These are phyloP conservation scores for Cephalopterus ornatus DNA, from an alignment of 2,113 vertebrate genomes.

Conservation along the genomic window DNA sequence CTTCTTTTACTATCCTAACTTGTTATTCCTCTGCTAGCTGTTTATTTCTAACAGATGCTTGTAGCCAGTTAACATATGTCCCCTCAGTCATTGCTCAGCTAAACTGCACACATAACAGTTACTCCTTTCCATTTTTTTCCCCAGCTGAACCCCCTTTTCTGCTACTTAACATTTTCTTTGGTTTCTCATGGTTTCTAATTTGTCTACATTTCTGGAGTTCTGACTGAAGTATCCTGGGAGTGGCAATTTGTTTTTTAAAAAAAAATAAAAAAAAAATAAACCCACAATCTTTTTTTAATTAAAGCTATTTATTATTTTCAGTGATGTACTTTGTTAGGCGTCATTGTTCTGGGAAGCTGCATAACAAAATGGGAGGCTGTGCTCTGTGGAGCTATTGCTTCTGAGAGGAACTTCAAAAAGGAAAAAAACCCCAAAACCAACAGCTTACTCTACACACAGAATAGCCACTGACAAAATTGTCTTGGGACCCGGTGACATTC, in stretches of 20 bases:
- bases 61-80: not conserved
- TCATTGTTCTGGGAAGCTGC: not conserved
- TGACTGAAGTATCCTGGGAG: not conserved
- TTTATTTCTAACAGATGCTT: slow-evolving; percentile 49
- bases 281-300: not conserved
- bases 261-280: not conserved
- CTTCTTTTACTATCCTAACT: not conserved
- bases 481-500: not conserved
- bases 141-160: not conserved
- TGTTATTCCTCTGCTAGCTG: slow-evolving; percentile 12
- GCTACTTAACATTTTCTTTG: slow-evolving; percentile 17
- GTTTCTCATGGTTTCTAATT: not conserved
- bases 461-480: not conserved
- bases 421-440: not conserved
- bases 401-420: not conserved
- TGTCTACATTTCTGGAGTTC: not conserved
- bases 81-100: not conserved
- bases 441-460: not conserved
- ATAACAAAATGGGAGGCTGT: not conserved
- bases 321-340: rapidly evolving
- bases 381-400: not conserved
- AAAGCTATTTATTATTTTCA: not conserved
- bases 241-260: not conserved
- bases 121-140: not conserved
- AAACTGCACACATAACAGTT: not conserved